These are phyloP conservation scores for Aquatica leii DNA, from an alignment of 2,888 invertebrate genomes.

Conservation along the genomic window DNA sequence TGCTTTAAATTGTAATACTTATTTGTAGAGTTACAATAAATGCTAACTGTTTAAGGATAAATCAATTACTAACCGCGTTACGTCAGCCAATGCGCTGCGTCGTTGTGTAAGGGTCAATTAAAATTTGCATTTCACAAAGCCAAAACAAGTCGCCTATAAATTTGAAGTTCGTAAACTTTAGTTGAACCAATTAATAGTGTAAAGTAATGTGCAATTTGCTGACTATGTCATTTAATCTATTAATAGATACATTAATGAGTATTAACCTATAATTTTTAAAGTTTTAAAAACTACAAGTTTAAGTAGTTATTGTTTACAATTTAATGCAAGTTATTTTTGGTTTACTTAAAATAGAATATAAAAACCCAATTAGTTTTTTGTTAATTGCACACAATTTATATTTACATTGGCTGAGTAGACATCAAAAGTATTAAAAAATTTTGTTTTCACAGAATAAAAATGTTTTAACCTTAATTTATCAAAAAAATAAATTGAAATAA, in stretches of 20 bases:
- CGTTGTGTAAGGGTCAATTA: conserved; percentile 48
- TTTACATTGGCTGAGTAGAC: too few relatives aligned
- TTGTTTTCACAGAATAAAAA: too few relatives aligned
- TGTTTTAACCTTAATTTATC: too few relatives aligned
- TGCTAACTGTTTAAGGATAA: conserved; percentile 54
- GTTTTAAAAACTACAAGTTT: not conserved
- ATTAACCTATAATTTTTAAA: conserved; percentile 25
- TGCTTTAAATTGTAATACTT: conserved; percentile 41
- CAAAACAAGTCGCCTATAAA: conserved; percentile 53
- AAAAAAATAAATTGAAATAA: too few relatives aligned
- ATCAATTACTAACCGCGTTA: conserved; percentile 52
- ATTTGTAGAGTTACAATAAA: conserved; percentile 53
- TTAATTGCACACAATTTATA: too few relatives aligned
- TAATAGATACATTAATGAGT: conserved; percentile 25
- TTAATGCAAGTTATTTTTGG: too few relatives aligned
- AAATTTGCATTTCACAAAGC: conserved; percentile 50
- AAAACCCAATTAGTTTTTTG: too few relatives aligned
- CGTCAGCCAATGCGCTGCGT: conserved; percentile 51
- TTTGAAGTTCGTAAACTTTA: conserved; percentile 52
- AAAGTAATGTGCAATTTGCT: conserved; percentile 48
- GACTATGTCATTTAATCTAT: conserved; percentile 54
- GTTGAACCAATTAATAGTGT: conserved; percentile 55
- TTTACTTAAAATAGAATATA: too few relatives aligned
- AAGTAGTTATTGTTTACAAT: too few relatives aligned
- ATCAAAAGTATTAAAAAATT: too few relatives aligned